These are phyloP conservation scores for Onychomys torridus DNA, from an alignment of 2,797 vertebrate genomes.

Conservation along the genomic window DNA sequence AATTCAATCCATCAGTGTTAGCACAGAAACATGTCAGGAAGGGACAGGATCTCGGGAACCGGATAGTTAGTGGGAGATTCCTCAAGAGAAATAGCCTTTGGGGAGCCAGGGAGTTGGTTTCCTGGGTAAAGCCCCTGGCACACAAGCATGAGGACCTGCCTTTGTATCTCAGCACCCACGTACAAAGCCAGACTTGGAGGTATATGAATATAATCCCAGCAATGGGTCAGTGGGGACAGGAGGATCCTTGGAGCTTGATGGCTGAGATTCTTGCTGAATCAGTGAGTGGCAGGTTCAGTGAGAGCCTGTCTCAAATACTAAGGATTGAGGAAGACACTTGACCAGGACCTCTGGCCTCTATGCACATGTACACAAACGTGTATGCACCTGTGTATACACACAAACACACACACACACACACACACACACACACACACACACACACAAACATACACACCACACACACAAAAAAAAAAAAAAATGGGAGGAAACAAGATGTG, in stretches of 20 bases:
- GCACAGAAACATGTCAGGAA: neutral
- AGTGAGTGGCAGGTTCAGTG: neutral
- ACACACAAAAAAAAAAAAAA: neutral
- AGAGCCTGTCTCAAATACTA: neutral
- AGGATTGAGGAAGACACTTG: neutral
- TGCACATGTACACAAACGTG: neutral
- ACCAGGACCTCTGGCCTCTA: neutral
- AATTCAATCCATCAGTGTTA: constrained; percentile 25
- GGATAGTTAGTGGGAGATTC: neutral
- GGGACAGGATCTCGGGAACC: neutral
- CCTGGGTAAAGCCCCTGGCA: neutral
- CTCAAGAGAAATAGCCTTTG: neutral
- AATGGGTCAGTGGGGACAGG: neutral
- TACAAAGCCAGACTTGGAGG: neutral
- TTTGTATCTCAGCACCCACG: neutral
- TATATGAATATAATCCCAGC: neutral
- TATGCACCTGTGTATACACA: neutral
- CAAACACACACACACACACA: too few relatives aligned
- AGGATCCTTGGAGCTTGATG: neutral
- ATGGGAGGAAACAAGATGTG: neutral
- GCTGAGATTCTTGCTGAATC: neutral
- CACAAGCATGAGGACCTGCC: neutral
- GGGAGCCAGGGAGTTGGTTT: neutral
- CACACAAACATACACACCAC: neutral
- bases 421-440: neutral